Evolutionary conservation across 2,797 vertebrate species (phyloP).

Genomic region (Aselliscus stoliczkanus): DNA sequence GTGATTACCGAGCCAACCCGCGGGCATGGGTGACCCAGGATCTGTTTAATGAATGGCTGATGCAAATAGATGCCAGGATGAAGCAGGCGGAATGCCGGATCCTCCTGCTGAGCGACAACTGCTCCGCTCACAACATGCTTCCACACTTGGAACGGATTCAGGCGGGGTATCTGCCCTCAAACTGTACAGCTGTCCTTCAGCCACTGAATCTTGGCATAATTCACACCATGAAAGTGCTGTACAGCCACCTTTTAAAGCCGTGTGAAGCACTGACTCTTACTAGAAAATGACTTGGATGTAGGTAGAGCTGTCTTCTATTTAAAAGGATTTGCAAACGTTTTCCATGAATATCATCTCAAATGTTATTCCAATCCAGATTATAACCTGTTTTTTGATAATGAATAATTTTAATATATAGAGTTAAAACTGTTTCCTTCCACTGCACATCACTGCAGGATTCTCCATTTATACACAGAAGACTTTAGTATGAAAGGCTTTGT

Average conservation of each 20-base stretch:
- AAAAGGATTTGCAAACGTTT: neutral
- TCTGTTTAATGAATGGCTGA: constrained; percentile 38
- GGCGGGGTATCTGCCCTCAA: constrained; percentile 8
- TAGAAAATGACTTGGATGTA: neutral
- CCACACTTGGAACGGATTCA: neutral
- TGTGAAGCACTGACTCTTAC: neutral
- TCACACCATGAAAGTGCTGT: constrained; percentile 13
- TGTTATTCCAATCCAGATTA: neutral
- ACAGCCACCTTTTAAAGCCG: neutral
- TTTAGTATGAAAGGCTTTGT: neutral
- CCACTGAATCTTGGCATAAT: constrained; percentile 34
- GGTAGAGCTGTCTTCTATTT: neutral
- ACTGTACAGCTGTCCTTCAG: constrained; percentile 8
- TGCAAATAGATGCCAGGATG: constrained; percentile 34
- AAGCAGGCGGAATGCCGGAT: neutral
- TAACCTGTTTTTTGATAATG: neutral
- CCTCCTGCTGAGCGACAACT: constrained; percentile 6
- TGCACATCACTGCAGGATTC: neutral
- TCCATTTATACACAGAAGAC: neutral
- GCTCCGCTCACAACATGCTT: neutral
- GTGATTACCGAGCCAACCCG: constrained; percentile 33
- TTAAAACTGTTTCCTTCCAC: neutral
- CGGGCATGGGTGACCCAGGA: constrained; percentile 1
- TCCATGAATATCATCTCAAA: neutral
- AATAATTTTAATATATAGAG: neutral